These are phyloP conservation scores for Peromyscus nudipes DNA, from an alignment of 2,797 vertebrate species.

Conservation along the genomic window DNA sequence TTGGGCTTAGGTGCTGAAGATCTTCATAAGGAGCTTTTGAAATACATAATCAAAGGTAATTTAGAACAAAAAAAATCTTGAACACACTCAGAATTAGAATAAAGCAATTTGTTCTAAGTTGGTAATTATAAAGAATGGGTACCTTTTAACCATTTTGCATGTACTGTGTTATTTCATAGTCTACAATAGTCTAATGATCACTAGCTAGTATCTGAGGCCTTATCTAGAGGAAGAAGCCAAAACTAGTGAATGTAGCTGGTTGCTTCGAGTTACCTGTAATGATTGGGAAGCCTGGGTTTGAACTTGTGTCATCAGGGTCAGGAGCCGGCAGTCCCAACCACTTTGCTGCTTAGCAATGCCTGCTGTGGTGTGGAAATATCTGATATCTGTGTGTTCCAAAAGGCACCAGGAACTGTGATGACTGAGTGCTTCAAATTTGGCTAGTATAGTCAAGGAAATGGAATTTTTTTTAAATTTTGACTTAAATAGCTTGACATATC, in stretches of 20 bases:
- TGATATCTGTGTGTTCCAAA: not conserved
- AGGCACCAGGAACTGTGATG: rapidly evolving
- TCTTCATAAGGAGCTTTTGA: slow-evolving; percentile 5
- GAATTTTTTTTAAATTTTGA: not conserved
- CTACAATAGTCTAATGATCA: not conserved
- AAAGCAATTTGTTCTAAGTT: slow-evolving; percentile 42
- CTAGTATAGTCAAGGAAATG: not conserved
- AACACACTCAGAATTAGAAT: slow-evolving; percentile 13
- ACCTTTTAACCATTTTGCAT: not conserved
- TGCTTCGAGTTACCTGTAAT: not conserved
- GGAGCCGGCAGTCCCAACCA: rapidly evolving
- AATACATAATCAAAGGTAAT: not conserved
- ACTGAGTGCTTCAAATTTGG: not conserved
- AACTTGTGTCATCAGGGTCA: too few relatives aligned
- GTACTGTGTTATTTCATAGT: not conserved
- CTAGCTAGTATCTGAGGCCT: not conserved
- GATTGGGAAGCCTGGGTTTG: not conserved
- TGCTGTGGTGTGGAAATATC: not conserved
- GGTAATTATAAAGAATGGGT: slow-evolving; percentile 12
- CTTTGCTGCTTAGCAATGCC: too few relatives aligned
- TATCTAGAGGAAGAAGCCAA: not conserved
- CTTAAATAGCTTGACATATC: not conserved
- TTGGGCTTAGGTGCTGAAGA: not conserved
- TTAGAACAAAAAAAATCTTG: not conserved
- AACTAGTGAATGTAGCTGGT: not conserved